phyloP scores from a whole-genome alignment of 2,113 vertebrate species.

The Peromyscus maniculatus region DNA sequence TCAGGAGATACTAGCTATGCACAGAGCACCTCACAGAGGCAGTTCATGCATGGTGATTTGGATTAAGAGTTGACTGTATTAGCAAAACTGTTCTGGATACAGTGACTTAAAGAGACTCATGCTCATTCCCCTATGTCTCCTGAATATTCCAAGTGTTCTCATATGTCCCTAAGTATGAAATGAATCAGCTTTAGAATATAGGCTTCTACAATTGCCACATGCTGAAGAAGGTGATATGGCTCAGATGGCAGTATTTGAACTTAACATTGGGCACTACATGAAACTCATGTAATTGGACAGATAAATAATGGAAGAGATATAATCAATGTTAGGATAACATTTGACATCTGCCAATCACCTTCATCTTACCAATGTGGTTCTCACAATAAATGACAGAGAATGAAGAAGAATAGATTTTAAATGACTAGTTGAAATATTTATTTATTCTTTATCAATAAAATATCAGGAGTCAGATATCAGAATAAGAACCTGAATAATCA shows the following conservation, averaged over 20 bases:
- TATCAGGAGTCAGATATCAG: too few relatives aligned
- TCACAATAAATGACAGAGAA: not conserved
- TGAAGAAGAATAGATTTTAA: not conserved
- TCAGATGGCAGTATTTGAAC: not conserved
- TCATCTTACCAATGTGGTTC: not conserved
- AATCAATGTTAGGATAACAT: not conserved
- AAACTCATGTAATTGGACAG: not conserved
- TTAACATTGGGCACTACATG: not conserved
- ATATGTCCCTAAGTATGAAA: not conserved
- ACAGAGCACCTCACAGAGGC: not conserved
- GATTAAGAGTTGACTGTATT: not conserved
- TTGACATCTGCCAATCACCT: not conserved
- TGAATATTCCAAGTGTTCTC: not conserved
- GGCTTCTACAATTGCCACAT: not conserved
- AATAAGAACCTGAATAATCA: too few relatives aligned
- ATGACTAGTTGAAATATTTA: not conserved
- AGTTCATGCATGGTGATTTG: not conserved
- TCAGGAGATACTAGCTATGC: not conserved
- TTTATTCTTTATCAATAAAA: too few relatives aligned
- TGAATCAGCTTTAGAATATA: not conserved
- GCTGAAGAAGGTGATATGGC: not conserved
- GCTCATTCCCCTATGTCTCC: not conserved
- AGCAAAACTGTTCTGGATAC: too few relatives aligned
- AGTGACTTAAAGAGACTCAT: not conserved
- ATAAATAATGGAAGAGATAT: not conserved